A percentile compares a stretch with the other conserved stretches of the same genome.
phyloP scores from a whole-genome alignment of 2,113 vertebrate species.

The Columbina picui region DNA sequence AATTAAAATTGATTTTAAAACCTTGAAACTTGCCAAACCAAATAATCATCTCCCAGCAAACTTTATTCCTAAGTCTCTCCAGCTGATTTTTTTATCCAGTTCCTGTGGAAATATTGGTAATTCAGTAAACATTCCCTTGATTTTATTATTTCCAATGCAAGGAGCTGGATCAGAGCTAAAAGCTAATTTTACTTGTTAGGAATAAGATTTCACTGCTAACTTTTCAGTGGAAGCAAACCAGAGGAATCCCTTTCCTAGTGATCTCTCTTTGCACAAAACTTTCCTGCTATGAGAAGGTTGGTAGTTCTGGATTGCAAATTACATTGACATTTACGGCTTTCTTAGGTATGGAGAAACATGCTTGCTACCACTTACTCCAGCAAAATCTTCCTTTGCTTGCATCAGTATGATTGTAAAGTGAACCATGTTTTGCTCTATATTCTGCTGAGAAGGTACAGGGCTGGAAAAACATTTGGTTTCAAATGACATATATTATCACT shows the following conservation, averaged over 20 bases:
- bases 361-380: not conserved
- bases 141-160: not conserved
- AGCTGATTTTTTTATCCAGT: not conserved
- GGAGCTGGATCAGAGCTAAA: not conserved
- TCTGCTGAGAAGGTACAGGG: not conserved
- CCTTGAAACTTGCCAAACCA: not conserved
- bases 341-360: not conserved
- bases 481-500: accelerated
- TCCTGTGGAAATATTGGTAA: not conserved
- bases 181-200: not conserved
- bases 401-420: not conserved
- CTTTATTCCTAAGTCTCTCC: not conserved
- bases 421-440: not conserved
- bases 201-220: not conserved
- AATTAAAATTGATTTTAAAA: not conserved
- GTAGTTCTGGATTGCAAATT: not conserved
- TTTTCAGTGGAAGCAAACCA: not conserved
- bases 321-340: accelerated
- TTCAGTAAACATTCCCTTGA: not conserved
- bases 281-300: not conserved
- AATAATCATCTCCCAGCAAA: not conserved
- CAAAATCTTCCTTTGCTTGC: not conserved
- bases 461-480: not conserved
- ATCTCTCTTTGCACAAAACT: not conserved
- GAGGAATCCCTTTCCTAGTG: not conserved